Conservation (phyloP, 23 tunicate genomes). For the Styela plicata region DNA sequence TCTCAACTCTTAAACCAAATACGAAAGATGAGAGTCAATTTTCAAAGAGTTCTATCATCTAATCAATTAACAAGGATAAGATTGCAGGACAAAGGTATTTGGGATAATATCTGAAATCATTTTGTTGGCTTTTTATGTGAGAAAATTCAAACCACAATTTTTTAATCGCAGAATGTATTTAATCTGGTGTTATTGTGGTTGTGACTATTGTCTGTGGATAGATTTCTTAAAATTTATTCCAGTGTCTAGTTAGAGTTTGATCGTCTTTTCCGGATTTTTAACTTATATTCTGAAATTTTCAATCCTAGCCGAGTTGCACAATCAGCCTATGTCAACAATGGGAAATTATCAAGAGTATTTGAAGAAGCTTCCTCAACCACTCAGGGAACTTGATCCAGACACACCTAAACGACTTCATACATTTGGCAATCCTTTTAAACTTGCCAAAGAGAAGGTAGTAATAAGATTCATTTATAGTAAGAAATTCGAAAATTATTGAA, state of each 20-base stretch:
- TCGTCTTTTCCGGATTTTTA: no score
- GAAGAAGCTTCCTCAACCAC: conserved; percentile 47
- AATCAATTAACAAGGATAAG: conserved; percentile 14
- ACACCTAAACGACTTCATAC: conserved; percentile 76
- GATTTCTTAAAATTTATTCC: no score
- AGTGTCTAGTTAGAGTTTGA: no score
- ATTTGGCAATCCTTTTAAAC: conserved; percentile 95
- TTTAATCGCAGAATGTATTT: no score
- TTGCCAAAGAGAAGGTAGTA: conserved; percentile 63
- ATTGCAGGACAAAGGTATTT: conserved; percentile 24
- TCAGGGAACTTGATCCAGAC: conserved; percentile 81
- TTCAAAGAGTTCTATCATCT: conserved; percentile 1
- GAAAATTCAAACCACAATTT: no score
- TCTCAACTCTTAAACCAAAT: conserved; percentile 47
- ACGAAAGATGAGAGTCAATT: conserved; percentile 72
- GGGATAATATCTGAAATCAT: not conserved
- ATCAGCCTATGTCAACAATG: conserved; percentile 85
- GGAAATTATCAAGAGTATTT: conserved; percentile 92
- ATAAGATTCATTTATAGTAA: not conserved
- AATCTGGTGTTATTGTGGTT: no score
- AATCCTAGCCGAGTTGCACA: conserved; percentile 73
- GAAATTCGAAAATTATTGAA: no score
- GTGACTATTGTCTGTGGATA: no score
- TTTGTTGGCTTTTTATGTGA: not conserved
- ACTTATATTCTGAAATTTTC: no score